These are phyloP conservation scores for Hippasteria phrygiana DNA, from an alignment of 53 echinoderm and acorn worm genomes.

Conservation along the genomic window DNA sequence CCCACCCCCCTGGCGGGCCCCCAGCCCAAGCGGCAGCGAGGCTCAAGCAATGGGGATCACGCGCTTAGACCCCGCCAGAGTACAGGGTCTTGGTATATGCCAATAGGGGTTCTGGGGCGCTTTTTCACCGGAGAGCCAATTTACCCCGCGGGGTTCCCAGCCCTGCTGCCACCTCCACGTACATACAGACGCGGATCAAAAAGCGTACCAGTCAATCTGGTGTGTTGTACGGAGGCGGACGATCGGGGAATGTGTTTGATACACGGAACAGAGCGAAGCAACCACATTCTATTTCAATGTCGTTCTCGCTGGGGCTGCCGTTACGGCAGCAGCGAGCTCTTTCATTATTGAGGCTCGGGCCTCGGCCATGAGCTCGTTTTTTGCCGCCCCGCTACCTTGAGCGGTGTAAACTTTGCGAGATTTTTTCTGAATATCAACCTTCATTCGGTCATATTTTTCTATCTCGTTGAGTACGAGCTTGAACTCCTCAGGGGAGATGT, in stretches of 20 bases:
- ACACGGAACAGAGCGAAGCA: slow-evolving; percentile 13
- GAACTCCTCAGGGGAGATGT: slow-evolving; percentile 34
- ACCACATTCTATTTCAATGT: slow-evolving; percentile 26
- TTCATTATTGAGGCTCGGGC: slow-evolving; percentile 40
- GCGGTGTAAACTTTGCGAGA: slow-evolving; percentile 3
- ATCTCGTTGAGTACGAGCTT: slow-evolving; percentile 25
- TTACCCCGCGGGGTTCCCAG: too few relatives aligned
- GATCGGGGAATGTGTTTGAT: slow-evolving; percentile 1
- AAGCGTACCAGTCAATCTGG: too few relatives aligned
- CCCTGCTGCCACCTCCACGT: too few relatives aligned
- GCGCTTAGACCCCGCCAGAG: too few relatives aligned
- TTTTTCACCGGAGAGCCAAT: too few relatives aligned
- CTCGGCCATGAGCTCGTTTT: slow-evolving; percentile 20
- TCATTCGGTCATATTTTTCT: background rate
- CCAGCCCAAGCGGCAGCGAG: too few relatives aligned
- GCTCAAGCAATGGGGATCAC: too few relatives aligned
- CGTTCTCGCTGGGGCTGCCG: background rate
- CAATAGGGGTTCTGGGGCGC: too few relatives aligned
- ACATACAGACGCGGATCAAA: too few relatives aligned
- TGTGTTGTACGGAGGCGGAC: too few relatives aligned
- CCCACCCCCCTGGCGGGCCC: too few relatives aligned
- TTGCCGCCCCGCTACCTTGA: background rate
- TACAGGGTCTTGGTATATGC: too few relatives aligned
- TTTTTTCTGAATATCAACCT: background rate
- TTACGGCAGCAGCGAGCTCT: slow-evolving; percentile 2